Percentiles rank a stretch among this genome's conserved stretches.
phyloP scores from a whole-genome alignment of 2,113 vertebrate species.

The Nyctibius bracteatus region DNA sequence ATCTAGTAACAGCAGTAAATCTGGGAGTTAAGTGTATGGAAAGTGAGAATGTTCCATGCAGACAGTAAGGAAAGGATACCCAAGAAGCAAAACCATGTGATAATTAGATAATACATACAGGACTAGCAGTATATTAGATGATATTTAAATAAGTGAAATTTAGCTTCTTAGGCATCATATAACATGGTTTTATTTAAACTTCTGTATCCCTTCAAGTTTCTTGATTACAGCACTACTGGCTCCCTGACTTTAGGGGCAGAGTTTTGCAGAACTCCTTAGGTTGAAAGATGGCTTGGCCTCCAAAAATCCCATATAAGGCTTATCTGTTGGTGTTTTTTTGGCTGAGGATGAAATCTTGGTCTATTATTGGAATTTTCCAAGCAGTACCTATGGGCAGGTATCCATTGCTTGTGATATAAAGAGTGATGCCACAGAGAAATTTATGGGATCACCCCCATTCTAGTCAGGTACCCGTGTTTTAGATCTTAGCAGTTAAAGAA shows the following conservation, averaged over 20 bases:
- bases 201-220: not conserved
- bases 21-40: not conserved
- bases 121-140: not conserved
- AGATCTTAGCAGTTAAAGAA: conserved; percentile 35
- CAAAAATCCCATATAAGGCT: not conserved
- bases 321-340: not conserved
- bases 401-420: not conserved
- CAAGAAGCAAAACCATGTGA: not conserved
- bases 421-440: not conserved
- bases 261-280: conserved; percentile 20
- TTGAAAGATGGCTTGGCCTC: not conserved
- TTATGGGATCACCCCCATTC: not conserved
- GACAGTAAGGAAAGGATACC: not conserved
- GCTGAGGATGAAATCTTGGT: not conserved
- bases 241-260: not conserved
- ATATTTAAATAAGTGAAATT: not conserved
- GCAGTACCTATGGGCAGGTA: not conserved
- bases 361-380: conserved; percentile 32
- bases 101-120: not conserved
- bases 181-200: not conserved
- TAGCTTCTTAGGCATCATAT: not conserved
- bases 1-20: not conserved
- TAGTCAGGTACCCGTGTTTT: conserved; percentile 7
- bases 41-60: not conserved
- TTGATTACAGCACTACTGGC: not conserved